These are phyloP conservation scores for Acanthacorydalis orientalis DNA, from an alignment of 2,888 invertebrate genomes.

Conservation along the genomic window DNA sequence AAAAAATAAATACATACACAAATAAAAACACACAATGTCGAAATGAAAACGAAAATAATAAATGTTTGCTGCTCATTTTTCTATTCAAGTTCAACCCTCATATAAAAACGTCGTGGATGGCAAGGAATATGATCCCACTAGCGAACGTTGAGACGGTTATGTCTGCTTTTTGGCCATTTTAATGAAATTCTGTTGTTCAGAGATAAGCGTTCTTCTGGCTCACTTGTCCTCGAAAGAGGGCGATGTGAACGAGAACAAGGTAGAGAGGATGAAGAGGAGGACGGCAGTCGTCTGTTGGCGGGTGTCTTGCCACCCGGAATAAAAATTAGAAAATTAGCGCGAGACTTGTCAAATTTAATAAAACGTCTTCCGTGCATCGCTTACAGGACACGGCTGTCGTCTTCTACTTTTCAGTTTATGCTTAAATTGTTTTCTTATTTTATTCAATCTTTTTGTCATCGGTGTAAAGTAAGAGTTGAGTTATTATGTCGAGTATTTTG, in stretches of 20 bases:
- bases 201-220: background rate
- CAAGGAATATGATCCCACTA: background rate
- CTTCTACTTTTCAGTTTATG: too few relatives aligned
- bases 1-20: too few relatives aligned
- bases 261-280: background rate
- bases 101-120: background rate
- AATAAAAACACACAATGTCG: background rate
- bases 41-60: background rate
- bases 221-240: background rate
- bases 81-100: background rate
- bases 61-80: background rate
- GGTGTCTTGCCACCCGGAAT: conserved; percentile 1
- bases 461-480: too few relatives aligned
- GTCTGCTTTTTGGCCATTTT: background rate
- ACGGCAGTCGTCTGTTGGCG: background rate
- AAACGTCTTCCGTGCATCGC: conserved; percentile 11
- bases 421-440: too few relatives aligned
- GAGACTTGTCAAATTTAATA: conserved; percentile 4
- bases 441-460: too few relatives aligned
- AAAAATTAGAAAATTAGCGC: conserved; percentile 6
- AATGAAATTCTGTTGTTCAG: conserved; percentile 1
- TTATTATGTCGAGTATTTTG: too few relatives aligned
- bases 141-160: background rate
- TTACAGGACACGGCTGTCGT: too few relatives aligned
- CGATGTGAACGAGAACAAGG: background rate